phyloP scores from a whole-genome alignment of 2,797 vertebrate species.

The Loriculus beryllinus region DNA sequence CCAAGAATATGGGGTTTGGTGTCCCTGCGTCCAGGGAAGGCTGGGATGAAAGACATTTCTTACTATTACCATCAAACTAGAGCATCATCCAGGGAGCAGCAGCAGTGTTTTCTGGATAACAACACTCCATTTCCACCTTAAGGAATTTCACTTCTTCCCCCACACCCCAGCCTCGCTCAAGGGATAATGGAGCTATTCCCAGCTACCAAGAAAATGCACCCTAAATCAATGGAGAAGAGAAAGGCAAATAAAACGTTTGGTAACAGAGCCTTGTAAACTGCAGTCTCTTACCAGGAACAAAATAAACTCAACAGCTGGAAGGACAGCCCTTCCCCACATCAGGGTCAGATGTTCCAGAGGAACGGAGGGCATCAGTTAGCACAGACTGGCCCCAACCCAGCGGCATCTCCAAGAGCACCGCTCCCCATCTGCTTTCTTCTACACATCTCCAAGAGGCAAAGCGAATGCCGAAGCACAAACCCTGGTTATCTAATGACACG shows the following conservation, averaged over 20 bases:
- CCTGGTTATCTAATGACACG: fast-evolving
- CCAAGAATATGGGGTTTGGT: neutral
- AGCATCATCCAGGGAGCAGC: neutral
- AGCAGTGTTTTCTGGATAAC: neutral
- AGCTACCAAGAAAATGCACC: neutral
- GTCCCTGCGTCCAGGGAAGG: neutral
- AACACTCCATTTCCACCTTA: neutral
- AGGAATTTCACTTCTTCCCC: neutral
- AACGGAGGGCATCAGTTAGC: neutral
- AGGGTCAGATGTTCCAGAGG: neutral
- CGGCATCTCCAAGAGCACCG: fast-evolving
- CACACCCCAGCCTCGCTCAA: neutral
- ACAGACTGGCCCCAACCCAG: neutral
- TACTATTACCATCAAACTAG: neutral
- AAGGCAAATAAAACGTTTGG: neutral
- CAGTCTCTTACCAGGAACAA: neutral
- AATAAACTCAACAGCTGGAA: neutral
- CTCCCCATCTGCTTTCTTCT: neutral
- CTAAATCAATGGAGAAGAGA: neutral
- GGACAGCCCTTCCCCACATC: neutral
- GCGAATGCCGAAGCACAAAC: neutral
- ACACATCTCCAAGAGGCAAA: neutral
- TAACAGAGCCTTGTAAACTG: neutral
- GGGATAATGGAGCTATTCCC: neutral
- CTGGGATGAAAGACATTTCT: neutral